These are phyloP conservation scores for Entomobrya multifasciata DNA, from an alignment of 2,888 invertebrate species.

Conservation along the genomic window DNA sequence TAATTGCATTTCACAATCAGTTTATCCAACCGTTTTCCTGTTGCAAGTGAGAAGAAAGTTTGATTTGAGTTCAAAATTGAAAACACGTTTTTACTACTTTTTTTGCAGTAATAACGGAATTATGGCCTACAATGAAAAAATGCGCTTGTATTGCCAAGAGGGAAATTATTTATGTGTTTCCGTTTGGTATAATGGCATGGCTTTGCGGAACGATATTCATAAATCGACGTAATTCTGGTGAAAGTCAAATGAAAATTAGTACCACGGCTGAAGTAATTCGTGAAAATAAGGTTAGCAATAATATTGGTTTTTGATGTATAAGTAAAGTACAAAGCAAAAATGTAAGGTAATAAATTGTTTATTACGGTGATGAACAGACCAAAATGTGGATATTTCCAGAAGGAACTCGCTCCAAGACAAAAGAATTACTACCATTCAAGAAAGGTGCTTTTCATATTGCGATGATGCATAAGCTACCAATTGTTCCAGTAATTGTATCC, in stretches of 20 bases:
- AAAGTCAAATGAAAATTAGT: constrained; percentile 82
- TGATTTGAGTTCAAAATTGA: background rate
- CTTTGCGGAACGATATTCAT: constrained; percentile 84
- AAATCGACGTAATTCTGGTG: constrained; percentile 80
- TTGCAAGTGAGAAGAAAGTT: too few species aligned
- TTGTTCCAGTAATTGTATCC: constrained; percentile 88
- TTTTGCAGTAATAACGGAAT: constrained; percentile 89
- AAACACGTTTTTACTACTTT: background rate
- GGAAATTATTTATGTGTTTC: constrained; percentile 86
- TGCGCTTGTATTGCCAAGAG: constrained; percentile 86
- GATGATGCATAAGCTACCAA: constrained; percentile 86
- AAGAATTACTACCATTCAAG: constrained; percentile 86
- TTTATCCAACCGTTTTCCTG: too few species aligned
- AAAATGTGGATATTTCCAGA: constrained; percentile 84
- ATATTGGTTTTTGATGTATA: too few species aligned
- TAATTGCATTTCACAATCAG: too few species aligned
- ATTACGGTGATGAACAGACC: constrained; percentile 83
- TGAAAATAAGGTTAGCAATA: constrained; percentile 83
- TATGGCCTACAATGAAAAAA: constrained; percentile 93
- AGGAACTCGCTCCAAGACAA: constrained; percentile 85
- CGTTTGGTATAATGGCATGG: constrained; percentile 86
- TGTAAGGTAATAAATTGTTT: too few species aligned
- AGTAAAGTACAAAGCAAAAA: too few species aligned
- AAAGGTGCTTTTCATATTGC: constrained; percentile 90
- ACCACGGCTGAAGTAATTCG: constrained; percentile 83